Base-by-base conservation (phyloP, 2,888 invertebrate species). In the Macrosiphum euphorbiae region DNA sequence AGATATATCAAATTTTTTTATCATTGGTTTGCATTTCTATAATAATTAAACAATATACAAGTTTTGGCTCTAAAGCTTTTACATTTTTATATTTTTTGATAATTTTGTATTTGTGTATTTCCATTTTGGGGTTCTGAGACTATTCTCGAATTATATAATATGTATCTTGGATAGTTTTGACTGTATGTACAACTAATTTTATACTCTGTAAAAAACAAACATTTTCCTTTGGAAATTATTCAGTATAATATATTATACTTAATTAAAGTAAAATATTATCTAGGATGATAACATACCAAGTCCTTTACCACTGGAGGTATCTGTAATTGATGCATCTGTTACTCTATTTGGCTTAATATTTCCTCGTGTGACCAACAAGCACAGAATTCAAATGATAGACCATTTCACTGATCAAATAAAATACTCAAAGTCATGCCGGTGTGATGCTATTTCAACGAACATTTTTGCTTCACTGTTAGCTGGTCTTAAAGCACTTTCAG, bases 391-490 rank as follows among this genome's bases (percentile, higher is more conserved):
- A 96, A 99, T 99, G 98, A 96, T 99, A 92, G 98, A 99, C 95
- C 99, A 99, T 96, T 99, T 99, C 95, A 97, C 97, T 47, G 99
- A 99, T 95, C 99, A 99, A 95, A 98, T 99, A 95, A 97, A 97
- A 95, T 98, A 98, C 95, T 98, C 99, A 0, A 99, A 99, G 95
- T 98, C 98, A 26, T 97, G 97, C 0, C 97, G 99, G 26, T 99
- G 99, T 95, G 99, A 99, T 96, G 99, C 99, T 0, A 98, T 98
- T 41, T 99, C 99, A 96, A 98, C 99, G 96, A 99, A 99, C 96
- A 98, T 99, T 92, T 98, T 99, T 96, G 98, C 99, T 0, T 99
- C 99, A 0, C 96, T 99, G 52, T 96, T 99, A 91, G 97, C 98
- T 95, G 99, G 99, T 0, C 96, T 99, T 95, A 98, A 98, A 95